These are phyloP conservation scores for Rattus rattus DNA, from an alignment of 2,113 vertebrate species.

Conservation along the genomic window DNA sequence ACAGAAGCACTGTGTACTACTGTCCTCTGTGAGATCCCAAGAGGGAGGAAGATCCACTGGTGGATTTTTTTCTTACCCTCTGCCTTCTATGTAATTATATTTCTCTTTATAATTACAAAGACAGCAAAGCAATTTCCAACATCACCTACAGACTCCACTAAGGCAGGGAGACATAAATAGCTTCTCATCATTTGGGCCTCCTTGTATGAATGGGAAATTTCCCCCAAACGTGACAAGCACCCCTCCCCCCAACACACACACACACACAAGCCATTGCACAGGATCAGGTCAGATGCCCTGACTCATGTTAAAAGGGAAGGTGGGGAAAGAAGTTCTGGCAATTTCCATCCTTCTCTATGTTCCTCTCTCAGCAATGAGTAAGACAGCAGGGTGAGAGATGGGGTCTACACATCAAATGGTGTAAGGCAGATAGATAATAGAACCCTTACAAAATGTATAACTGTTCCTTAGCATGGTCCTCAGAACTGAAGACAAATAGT, in stretches of 20 bases:
- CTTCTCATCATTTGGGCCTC: neutral
- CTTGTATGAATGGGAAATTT: neutral
- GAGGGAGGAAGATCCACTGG: neutral
- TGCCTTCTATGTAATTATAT: neutral
- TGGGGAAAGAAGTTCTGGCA: neutral
- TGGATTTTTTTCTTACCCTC: neutral
- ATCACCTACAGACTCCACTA: neutral
- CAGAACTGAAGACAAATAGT: neutral
- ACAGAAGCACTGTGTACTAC: neutral
- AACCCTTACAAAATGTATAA: neutral
- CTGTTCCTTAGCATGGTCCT: neutral
- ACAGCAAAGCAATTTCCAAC: neutral
- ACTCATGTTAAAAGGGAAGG: neutral
- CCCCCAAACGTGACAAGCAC: neutral
- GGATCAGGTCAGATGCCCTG: neutral
- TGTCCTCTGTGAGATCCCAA: neutral
- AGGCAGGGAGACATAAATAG: neutral
- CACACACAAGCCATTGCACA: neutral
- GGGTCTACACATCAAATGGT: neutral
- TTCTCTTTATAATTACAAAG: constrained; percentile 10
- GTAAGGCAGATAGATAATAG: neutral
- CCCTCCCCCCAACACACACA: neutral
- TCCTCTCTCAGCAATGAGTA: neutral
- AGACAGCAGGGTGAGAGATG: neutral
- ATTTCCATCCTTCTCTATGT: neutral